phyloP scores from a whole-genome alignment of 2,888 invertebrate genomes.

The Brenthis hecate region DNA sequence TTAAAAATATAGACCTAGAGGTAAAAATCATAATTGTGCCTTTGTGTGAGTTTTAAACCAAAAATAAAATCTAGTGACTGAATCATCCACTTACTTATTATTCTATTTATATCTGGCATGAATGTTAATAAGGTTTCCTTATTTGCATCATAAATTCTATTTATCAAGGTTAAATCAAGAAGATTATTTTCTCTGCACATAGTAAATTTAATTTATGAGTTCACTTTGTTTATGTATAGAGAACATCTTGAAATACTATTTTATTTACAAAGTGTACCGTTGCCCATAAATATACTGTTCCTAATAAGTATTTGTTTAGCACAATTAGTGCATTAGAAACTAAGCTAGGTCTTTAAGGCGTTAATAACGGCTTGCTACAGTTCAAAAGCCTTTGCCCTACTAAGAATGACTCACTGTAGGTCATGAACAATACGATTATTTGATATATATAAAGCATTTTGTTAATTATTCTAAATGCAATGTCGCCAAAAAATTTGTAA shows the following conservation, averaged over 20 bases:
- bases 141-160: constrained; percentile 24
- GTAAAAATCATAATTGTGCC: not conserved
- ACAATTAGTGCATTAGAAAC: constrained; percentile 51
- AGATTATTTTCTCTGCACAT: not conserved
- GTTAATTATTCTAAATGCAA: constrained; percentile 20
- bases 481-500: constrained; percentile 20
- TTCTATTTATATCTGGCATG: constrained; percentile 23
- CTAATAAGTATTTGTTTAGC: constrained; percentile 53
- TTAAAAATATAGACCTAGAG: no score
- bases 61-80: constrained; percentile 8
- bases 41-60: not conserved
- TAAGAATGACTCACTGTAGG: constrained; percentile 67
- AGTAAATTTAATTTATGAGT: not conserved
- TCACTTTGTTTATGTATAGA: not conserved
- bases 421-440: constrained; percentile 56
- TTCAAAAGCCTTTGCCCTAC: constrained; percentile 70
- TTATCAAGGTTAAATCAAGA: constrained; percentile 28
- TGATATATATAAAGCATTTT: constrained; percentile 21
- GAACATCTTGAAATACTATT: not conserved
- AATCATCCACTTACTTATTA: constrained; percentile 16
- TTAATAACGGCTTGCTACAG: constrained; percentile 45
- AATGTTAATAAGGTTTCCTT: constrained; percentile 32
- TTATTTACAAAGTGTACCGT: constrained; percentile 5
- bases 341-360: constrained; percentile 44
- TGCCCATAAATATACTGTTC: constrained; percentile 12